A percentile compares a stretch with the other conserved stretches of the same genome.
Evolutionary conservation across 2,113 vertebrate species (phyloP).

Genomic region (Taurulus bubalis): DNA sequence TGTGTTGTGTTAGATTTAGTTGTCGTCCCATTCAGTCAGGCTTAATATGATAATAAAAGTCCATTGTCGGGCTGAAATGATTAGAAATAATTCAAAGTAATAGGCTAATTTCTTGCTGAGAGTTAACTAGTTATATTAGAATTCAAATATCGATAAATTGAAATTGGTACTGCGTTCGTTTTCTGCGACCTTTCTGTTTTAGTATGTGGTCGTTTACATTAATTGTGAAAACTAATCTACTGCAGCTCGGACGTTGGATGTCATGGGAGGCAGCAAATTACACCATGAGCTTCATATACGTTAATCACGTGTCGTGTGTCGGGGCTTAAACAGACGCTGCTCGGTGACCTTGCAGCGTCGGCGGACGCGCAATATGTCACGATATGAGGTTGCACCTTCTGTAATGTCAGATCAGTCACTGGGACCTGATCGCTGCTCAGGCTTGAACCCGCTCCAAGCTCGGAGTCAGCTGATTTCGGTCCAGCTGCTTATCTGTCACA

Average conservation of each 20-base stretch:
- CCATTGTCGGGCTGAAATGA: background rate
- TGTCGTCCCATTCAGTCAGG: constrained; percentile 3
- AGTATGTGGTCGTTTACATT: background rate
- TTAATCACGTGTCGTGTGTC: constrained; percentile 37
- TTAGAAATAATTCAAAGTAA: background rate
- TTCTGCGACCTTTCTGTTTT: background rate
- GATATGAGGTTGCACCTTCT: constrained; percentile 18
- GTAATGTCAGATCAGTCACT: constrained; percentile 15
- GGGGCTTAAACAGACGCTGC: constrained; percentile 43
- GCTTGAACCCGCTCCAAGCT: constrained; percentile 49
- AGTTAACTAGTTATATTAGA: background rate
- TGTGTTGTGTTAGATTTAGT: constrained; percentile 42
- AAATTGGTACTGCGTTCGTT: background rate
- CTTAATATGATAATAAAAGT: background rate
- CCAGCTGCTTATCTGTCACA: constrained; percentile 62
- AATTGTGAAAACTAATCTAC: constrained; percentile 7
- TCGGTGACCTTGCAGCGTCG: constrained; percentile 55
- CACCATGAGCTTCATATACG: constrained; percentile 5
- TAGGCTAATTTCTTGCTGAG: background rate
- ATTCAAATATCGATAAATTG: background rate
- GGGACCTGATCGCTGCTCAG: constrained; percentile 18
- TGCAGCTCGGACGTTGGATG: background rate
- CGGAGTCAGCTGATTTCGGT: constrained; percentile 48
- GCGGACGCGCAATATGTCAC: constrained; percentile 19
- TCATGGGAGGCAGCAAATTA: constrained; percentile 3